Percentiles rank a stretch among this genome's conserved stretches.
Evolutionary conservation across 2,113 vertebrate species (phyloP).

Genomic region (Oryzias woworae): DNA sequence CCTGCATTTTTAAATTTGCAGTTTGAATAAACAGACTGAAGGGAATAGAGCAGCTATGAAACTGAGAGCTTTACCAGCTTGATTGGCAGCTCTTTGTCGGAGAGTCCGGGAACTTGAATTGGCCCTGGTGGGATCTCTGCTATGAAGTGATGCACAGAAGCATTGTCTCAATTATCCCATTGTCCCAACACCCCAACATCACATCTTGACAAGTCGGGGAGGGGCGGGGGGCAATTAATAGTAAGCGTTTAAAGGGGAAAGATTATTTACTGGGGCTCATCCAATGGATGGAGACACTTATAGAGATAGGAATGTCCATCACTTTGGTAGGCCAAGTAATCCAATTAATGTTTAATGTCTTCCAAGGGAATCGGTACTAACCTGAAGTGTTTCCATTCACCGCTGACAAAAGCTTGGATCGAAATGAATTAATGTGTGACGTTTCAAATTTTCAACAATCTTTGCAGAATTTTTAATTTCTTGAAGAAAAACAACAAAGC

Average conservation of each 20-base stretch:
- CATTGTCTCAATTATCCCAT: slow-evolving; percentile 77
- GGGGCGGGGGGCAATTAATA: slow-evolving; percentile 73
- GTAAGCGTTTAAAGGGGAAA: slow-evolving; percentile 69
- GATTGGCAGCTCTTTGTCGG: slow-evolving; percentile 80
- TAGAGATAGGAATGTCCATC: slow-evolving; percentile 71
- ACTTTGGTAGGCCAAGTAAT: slow-evolving; percentile 67
- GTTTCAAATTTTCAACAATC: no score
- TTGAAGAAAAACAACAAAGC: background rate
- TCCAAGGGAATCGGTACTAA: slow-evolving; percentile 55
- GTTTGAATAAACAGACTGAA: slow-evolving; percentile 76
- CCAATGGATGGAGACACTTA: slow-evolving; percentile 67
- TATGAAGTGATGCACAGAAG: slow-evolving; percentile 66
- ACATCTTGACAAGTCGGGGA: slow-evolving; percentile 41
- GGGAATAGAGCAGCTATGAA: slow-evolving; percentile 69
- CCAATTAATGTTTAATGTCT: slow-evolving; percentile 72
- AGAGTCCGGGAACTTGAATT: slow-evolving; percentile 73
- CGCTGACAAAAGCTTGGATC: background rate
- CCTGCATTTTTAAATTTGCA: slow-evolving; percentile 70
- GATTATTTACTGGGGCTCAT: slow-evolving; percentile 77
- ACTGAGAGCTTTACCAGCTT: slow-evolving; percentile 69
- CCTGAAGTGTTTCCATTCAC: slow-evolving; percentile 36
- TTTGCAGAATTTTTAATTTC: background rate
- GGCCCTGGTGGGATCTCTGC: slow-evolving; percentile 65
- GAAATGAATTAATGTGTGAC: background rate
- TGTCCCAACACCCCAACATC: slow-evolving; percentile 16